These are phyloP conservation scores for Laticauda colubrina DNA, from an alignment of 2,113 vertebrate species.

Conservation along the genomic window DNA sequence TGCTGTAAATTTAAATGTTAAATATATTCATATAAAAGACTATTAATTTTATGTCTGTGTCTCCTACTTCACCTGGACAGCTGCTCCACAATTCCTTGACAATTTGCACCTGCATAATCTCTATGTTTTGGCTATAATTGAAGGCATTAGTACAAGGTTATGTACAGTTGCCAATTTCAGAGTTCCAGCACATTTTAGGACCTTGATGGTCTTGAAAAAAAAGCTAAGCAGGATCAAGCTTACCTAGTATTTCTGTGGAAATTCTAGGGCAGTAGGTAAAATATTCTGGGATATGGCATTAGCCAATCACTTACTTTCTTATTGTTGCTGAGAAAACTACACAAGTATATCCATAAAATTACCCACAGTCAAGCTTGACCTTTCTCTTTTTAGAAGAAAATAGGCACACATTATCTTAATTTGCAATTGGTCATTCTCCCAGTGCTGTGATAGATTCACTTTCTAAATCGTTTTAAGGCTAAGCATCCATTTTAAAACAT, in stretches of 20 bases:
- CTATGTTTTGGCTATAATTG: not conserved
- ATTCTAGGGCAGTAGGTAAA: not conserved
- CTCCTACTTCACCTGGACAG: too few relatives aligned
- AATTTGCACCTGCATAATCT: not conserved
- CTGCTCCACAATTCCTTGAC: too few relatives aligned
- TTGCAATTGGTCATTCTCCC: not conserved
- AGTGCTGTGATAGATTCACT: not conserved
- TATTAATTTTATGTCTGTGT: too few relatives aligned
- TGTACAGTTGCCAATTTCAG: not conserved
- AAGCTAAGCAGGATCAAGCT: not conserved
- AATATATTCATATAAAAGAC: too few relatives aligned
- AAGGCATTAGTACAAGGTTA: not conserved
- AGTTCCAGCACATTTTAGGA: not conserved
- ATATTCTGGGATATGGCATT: not conserved
- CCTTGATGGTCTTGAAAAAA: not conserved
- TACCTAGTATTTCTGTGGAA: not conserved
- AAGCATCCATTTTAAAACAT: not conserved
- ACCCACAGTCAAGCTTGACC: not conserved
- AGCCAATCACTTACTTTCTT: not conserved
- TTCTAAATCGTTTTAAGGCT: not conserved
- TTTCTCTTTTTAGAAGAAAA: not conserved
- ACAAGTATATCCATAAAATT: not conserved
- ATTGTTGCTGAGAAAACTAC: not conserved
- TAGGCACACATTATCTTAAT: not conserved
- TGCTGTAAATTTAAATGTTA: too few relatives aligned